These are phyloP conservation scores for Drosophila melanosoma DNA, from an alignment of 2,888 invertebrate genomes.

Conservation along the genomic window DNA sequence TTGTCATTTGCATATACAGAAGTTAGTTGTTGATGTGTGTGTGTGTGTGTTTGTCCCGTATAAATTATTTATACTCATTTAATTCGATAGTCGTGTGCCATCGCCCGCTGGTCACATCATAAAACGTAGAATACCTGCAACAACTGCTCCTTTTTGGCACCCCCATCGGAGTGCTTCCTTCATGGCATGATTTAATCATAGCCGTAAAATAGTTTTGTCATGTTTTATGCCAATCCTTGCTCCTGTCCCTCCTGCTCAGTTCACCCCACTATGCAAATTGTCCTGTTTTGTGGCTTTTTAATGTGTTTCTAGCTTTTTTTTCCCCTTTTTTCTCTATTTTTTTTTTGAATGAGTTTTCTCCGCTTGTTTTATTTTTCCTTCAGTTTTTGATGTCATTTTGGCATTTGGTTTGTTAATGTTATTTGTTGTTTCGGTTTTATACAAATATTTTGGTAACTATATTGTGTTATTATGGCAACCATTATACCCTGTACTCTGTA, in stretches of 20 bases:
- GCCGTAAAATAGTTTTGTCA: slow-evolving; percentile 75
- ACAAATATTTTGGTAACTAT: slow-evolving; percentile 39
- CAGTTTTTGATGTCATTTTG: slow-evolving; percentile 66
- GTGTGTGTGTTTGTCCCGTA: slow-evolving; percentile 41
- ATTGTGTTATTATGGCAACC: slow-evolving; percentile 13
- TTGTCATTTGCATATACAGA: slow-evolving; percentile 63
- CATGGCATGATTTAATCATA: slow-evolving; percentile 76
- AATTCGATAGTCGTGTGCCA: slow-evolving; percentile 64
- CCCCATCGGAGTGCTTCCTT: neutral
- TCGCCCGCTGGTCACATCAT: slow-evolving; percentile 44
- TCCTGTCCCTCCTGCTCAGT: neutral
- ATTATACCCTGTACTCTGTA: slow-evolving; percentile 29
- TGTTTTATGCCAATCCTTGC: slow-evolving; percentile 46
- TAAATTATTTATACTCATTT: slow-evolving; percentile 78
- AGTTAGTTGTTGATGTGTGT: neutral
- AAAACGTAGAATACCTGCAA: slow-evolving; percentile 43
- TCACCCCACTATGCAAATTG: slow-evolving; percentile 46
- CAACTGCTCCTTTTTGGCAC: neutral
- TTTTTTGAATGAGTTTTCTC: slow-evolving; percentile 2
- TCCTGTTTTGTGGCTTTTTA: slow-evolving; percentile 51
- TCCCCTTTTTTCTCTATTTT: neutral
- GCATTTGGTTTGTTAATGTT: slow-evolving; percentile 53
- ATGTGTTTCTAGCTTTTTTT: slow-evolving; percentile 47
- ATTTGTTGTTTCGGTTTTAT: slow-evolving; percentile 44
- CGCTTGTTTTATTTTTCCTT: slow-evolving; percentile 27